Evolutionary conservation across 2,888 invertebrate species (phyloP), one percentile per base, ranked within the genome.

Genomic region (Aphrophora alni): DNA sequence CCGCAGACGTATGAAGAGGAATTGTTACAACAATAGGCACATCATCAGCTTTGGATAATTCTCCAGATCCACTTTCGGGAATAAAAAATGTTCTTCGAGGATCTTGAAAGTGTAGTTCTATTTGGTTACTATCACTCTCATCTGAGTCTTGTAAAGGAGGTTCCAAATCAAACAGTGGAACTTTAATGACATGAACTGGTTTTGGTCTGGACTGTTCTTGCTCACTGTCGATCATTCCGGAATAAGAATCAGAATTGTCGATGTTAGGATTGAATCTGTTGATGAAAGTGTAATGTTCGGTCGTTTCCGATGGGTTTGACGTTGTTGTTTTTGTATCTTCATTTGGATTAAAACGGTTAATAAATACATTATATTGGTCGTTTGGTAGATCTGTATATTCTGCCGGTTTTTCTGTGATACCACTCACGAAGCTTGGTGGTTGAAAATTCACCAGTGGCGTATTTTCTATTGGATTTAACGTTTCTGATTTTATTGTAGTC

Each of bases 1-100:
- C 69, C 1, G 78, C 27, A 8, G 27, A 25, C 12, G 71, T 70
- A 21, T 78, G 81, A 7, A 77, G 38, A 0, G 91, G 89, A 38
- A 92, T 90, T 82, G 89, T 89, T 10, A 92, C 89, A 84, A 91
- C 91, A 86, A 92, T 92, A 0, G 92, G 92, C 0, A 92, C 92
- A 84, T 91, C 89, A 0, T 91, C 90, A 81, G 90, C 89, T 0
- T 89, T 89, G 68, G 88, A 88, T 1, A 90, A 89, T 81, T 92
- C 92, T 0, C 92, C 91, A n/a, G 91, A 91, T 84, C 92, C 92
- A 24, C 91, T 91, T 84, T 92, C 92, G 0, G 93, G 92, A 12
- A 93, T 90, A 33, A 90, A 91, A 83, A 92, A 90, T 3, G 92
- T 90, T 85, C 91, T 91, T 71, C 91, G 90, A 68, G 92, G 89